These are phyloP conservation scores for Trissonchulus sp. DNA, from an alignment of 2,888 invertebrate species.

Conservation along the genomic window DNA sequence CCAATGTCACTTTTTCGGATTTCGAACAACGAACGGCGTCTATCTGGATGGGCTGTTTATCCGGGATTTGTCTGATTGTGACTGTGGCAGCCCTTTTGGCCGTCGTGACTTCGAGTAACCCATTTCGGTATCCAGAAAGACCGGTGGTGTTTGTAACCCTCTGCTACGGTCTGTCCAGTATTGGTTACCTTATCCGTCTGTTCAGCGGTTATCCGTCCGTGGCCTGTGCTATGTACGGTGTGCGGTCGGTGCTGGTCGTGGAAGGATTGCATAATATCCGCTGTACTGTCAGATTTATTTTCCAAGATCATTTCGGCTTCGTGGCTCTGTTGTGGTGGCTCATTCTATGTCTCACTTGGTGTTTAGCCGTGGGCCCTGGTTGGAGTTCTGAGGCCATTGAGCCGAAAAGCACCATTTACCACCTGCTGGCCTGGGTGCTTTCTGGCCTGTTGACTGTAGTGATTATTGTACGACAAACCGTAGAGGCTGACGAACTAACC, in stretches of 20 bases:
- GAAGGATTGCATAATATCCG: constrained; percentile 27
- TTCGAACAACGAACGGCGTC: background rate
- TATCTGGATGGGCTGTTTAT: constrained; percentile 22
- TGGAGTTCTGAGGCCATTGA: constrained; percentile 59
- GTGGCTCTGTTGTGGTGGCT: constrained; percentile 62
- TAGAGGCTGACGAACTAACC: constrained; percentile 85
- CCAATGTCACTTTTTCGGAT: constrained; percentile 10
- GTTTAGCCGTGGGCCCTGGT: constrained; percentile 58
- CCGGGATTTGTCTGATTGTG: background rate
- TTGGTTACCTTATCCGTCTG: constrained; percentile 74
- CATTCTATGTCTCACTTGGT: constrained; percentile 76
- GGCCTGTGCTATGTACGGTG: constrained; percentile 60
- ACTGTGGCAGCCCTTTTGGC: background rate
- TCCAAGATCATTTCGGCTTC: constrained; percentile 55
- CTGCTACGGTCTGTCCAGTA: constrained; percentile 71
- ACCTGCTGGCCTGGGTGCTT: constrained; percentile 81
- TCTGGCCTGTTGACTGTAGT: constrained; percentile 80
- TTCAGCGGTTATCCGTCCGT: constrained; percentile 62
- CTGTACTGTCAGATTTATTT: constrained; percentile 37
- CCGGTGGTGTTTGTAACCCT: constrained; percentile 73
- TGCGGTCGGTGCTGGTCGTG: constrained; percentile 31
- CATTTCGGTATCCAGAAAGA: constrained; percentile 62
- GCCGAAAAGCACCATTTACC: constrained; percentile 62
- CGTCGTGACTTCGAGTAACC: background rate
- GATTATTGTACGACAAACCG: constrained; percentile 74